These are phyloP conservation scores for Adelosebastes latens DNA, from an alignment of 2,797 vertebrate species.

Conservation along the genomic window DNA sequence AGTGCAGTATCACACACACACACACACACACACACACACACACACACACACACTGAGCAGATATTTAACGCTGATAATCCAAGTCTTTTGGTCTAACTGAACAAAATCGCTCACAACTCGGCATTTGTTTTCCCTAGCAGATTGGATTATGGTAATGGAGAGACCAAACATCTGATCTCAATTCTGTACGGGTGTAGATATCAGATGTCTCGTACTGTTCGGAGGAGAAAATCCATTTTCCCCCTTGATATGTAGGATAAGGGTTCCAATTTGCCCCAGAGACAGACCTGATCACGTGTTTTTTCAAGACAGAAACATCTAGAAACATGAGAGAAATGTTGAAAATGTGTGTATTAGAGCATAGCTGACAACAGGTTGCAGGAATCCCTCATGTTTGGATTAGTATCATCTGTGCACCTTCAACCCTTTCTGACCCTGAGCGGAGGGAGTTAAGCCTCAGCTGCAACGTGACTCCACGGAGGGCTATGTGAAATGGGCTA, in stretches of 20 bases:
- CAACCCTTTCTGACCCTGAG: conserved; percentile 28
- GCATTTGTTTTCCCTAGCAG: conserved; percentile 55
- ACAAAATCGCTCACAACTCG: conserved; percentile 35
- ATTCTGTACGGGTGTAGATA: conserved; percentile 44
- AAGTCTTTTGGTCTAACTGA: conserved; percentile 37
- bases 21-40: conserved; percentile 17
- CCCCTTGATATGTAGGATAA: conserved; percentile 30
- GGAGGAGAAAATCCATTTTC: conserved; percentile 53
- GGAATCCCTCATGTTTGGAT: conserved; percentile 36
- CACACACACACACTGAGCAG: conserved; percentile 12
- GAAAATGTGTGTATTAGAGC: not conserved
- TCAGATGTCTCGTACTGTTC: conserved; percentile 50
- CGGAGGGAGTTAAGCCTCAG: conserved; percentile 31
- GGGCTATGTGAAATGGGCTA: conserved; percentile 23
- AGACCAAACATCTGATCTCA: conserved; percentile 65
- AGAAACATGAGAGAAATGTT: not conserved
- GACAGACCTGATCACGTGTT: conserved; percentile 13
- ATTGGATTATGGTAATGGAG: conserved; percentile 67
- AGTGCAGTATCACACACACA: conserved; percentile 14
- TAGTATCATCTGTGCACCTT: conserved; percentile 41
- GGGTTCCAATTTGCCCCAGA: conserved; percentile 30
- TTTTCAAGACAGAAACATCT: conserved; percentile 3
- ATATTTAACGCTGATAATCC: conserved; percentile 47
- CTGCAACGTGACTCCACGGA: conserved; percentile 44
- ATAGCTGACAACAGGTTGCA: conserved; percentile 24